These are phyloP conservation scores for Hyaena hyaena DNA, from an alignment of 2,113 vertebrate species.

Conservation along the genomic window DNA sequence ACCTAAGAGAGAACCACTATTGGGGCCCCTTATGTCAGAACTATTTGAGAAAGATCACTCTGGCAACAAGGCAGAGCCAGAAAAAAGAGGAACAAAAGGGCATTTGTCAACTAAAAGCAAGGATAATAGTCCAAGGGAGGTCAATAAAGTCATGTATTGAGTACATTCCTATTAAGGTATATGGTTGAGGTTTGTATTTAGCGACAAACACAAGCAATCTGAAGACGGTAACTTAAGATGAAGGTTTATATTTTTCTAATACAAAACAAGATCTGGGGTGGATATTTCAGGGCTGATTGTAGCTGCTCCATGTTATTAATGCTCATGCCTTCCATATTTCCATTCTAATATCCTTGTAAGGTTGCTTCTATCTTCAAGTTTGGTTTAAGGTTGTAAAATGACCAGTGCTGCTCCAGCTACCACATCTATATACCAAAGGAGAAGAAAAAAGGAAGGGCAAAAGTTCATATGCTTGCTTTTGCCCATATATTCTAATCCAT, in stretches of 20 bases:
- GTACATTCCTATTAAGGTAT: neutral
- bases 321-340: neutral
- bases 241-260: neutral
- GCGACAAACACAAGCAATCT: neutral
- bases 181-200: neutral
- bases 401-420: neutral
- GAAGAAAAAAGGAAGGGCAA: neutral
- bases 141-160: neutral
- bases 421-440: neutral
- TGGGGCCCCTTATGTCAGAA: neutral
- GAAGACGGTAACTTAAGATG: neutral
- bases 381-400: neutral
- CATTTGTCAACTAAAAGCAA: neutral
- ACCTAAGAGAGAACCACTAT: neutral
- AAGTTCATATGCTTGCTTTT: neutral
- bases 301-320: neutral
- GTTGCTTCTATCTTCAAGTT: neutral
- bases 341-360: neutral
- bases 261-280: neutral
- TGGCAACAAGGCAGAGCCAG: neutral
- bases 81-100: neutral
- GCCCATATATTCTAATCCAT: neutral
- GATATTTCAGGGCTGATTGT: neutral
- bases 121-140: neutral
- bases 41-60: neutral